These are phyloP conservation scores for Erethizon dorsatum DNA, from an alignment of 2,797 vertebrate species.

Conservation along the genomic window DNA sequence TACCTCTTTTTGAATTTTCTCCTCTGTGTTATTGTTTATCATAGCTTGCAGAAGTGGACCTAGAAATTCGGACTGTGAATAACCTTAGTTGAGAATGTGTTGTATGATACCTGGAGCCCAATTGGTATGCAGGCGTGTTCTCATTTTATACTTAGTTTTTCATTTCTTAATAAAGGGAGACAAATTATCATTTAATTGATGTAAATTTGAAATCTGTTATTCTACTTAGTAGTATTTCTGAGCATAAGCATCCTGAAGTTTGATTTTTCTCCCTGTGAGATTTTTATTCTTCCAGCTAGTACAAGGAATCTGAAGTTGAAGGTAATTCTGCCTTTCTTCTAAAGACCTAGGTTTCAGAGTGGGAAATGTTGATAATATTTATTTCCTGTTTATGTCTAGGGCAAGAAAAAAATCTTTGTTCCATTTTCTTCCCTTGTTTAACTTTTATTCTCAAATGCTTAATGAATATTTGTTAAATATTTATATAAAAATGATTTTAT, in stretches of 20 bases:
- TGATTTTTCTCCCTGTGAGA: neutral
- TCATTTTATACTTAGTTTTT: slow-evolving; percentile 16
- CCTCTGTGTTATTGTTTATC: neutral
- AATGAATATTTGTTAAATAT: neutral
- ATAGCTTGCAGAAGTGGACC: neutral
- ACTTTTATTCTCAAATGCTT: slow-evolving; percentile 58
- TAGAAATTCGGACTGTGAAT: neutral
- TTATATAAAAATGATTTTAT: neutral
- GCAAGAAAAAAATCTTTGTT: neutral
- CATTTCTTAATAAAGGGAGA: neutral
- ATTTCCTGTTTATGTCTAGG: neutral
- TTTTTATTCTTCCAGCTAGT: neutral
- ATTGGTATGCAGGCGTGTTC: neutral
- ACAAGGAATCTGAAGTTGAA: neutral
- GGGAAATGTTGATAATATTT: neutral
- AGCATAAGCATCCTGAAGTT: neutral
- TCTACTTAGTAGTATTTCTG: neutral
- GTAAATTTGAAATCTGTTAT: neutral
- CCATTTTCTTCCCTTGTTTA: neutral
- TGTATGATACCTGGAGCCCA: neutral
- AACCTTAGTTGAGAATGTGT: neutral
- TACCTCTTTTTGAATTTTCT: neutral
- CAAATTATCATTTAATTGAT: neutral
- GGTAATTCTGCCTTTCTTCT: neutral
- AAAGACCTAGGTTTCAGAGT: neutral